Evolutionary conservation across 1,140 invertebrate species (phyloP).

Genomic region (Bathynomus jamesi): DNA sequence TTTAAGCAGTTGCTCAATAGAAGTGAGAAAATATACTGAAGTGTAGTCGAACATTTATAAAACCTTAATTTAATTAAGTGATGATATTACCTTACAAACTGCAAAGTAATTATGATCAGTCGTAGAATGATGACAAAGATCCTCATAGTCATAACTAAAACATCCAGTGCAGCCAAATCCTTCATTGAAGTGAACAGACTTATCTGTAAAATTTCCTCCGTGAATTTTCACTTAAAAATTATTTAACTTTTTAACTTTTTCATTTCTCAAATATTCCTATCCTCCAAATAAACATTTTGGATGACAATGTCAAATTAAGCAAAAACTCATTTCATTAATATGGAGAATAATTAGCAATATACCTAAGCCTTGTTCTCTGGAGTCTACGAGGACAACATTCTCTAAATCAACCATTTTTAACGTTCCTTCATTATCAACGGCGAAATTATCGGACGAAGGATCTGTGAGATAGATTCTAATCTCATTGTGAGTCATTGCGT

Average conservation of each 20-base stretch:
- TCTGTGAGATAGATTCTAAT: constrained; percentile 47
- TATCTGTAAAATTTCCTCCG: neutral
- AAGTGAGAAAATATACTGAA: no score
- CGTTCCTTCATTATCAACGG: constrained; percentile 42
- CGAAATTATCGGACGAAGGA: constrained; percentile 44
- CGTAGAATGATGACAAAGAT: neutral
- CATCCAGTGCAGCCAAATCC: neutral
- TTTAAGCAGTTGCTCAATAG: no score
- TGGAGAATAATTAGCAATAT: no score
- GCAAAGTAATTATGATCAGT: neutral
- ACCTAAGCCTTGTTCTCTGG: neutral
- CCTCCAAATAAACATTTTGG: no score
- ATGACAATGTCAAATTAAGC: no score
- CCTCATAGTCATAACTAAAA: neutral
- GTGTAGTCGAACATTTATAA: no score
- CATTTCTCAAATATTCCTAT: no score
- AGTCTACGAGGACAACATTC: constrained; percentile 46
- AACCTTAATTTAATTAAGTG: no score
- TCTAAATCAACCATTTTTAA: constrained; percentile 45
- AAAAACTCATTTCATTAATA: no score
- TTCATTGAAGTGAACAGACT: neutral
- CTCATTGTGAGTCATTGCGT: constrained; percentile 41
- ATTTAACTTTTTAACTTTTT: no score
- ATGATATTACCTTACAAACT: no score
- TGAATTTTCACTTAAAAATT: no score